phyloP scores from a whole-genome alignment of 2,888 invertebrate species.

The Periphyllus acericola region DNA sequence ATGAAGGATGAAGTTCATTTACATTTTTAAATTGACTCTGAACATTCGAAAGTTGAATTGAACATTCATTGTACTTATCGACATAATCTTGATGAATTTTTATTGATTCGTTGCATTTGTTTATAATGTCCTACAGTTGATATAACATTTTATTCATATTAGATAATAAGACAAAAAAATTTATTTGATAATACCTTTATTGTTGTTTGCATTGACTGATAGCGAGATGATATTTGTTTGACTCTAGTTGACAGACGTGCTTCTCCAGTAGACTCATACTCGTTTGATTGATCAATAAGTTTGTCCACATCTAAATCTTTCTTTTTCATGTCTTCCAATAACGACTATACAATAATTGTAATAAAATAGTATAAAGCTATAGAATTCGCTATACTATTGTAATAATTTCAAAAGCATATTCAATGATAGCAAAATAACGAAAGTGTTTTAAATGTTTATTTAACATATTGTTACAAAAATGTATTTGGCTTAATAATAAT shows the following conservation, averaged over 20 bases:
- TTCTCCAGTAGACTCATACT: conserved; percentile 79
- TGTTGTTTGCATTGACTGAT: conserved; percentile 88
- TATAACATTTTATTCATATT: conserved; percentile 37
- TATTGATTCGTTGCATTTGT: conserved; percentile 90
- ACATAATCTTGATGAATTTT: conserved; percentile 82
- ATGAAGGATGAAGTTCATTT: conserved; percentile 58
- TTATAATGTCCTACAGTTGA: conserved; percentile 77
- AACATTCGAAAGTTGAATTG: conserved; percentile 81
- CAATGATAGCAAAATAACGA: not conserved
- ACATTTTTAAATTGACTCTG: conserved; percentile 75
- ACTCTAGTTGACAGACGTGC: conserved; percentile 86
- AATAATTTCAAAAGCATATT: conserved; percentile 3
- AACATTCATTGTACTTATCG: conserved; percentile 85
- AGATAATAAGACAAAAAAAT: not conserved
- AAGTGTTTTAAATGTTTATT: not conserved
- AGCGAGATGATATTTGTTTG: conserved; percentile 88
- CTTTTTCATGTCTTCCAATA: conserved; percentile 81
- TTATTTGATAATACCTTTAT: conserved; percentile 72
- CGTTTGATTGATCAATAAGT: conserved; percentile 85
- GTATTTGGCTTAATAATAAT: not conserved
- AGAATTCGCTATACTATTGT: not conserved
- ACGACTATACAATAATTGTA: conserved; percentile 71
- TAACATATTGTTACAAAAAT: not conserved
- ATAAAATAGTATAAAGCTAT: conserved; percentile 9
- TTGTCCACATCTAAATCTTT: conserved; percentile 89